These are phyloP conservation scores for Monopterus albus DNA, from an alignment of 2,113 vertebrate species.

Conservation along the genomic window DNA sequence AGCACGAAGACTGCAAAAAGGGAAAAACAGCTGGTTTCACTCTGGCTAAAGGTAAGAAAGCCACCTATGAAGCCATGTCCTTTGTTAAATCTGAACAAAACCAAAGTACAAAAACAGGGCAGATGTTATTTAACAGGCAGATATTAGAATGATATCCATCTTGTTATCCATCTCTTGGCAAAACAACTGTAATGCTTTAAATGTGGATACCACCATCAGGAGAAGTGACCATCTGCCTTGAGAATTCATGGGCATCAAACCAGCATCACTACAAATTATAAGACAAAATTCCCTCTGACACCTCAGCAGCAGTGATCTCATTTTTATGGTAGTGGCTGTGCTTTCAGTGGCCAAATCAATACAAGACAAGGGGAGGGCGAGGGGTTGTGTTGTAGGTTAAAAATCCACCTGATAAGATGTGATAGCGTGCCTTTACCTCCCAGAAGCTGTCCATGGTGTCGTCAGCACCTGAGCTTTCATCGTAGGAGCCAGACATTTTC, in stretches of 20 bases:
- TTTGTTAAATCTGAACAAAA: background rate
- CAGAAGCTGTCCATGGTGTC: slow-evolving; percentile 98
- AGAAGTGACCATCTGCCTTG: background rate
- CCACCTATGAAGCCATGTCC: too few species aligned
- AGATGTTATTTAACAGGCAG: background rate
- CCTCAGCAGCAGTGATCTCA: background rate
- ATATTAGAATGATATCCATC: background rate
- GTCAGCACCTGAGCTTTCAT: slow-evolving; percentile 88
- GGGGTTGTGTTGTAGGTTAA: background rate
- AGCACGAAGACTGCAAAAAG: too few species aligned
- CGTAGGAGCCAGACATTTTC: slow-evolving; percentile 96
- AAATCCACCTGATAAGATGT: too few species aligned
- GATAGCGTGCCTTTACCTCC: slow-evolving; percentile 86
- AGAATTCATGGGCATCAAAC: too few species aligned
- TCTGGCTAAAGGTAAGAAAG: too few species aligned
- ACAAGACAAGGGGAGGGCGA: background rate
- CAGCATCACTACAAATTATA: too few species aligned
- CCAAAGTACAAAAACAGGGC: background rate
- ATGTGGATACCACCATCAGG: background rate
- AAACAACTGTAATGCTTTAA: background rate
- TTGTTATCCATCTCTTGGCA: background rate
- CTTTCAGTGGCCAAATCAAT: slow-evolving; percentile 11
- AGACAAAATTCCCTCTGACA: too few species aligned
- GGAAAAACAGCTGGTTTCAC: too few species aligned
- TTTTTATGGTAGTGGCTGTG: background rate